Percentiles rank a stretch among this genome's conserved stretches.
Evolutionary conservation across 1,140 invertebrate genomes (phyloP).

Genomic region (Penaeus japonicus): DNA sequence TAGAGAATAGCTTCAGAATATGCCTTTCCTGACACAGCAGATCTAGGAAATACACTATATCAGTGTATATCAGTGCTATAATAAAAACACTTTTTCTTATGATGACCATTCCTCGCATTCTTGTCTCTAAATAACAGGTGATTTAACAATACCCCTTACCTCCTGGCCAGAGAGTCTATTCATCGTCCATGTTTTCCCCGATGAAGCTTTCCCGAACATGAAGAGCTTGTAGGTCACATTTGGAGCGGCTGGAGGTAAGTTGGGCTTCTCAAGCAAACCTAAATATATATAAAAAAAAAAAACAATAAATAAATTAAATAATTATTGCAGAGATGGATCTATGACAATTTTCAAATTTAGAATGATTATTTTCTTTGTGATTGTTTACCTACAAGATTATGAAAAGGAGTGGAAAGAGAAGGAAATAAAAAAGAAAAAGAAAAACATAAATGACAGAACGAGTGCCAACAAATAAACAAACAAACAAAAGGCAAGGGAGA

Average conservation of each 20-base stretch:
- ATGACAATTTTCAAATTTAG: too few relatives aligned
- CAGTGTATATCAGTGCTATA: neutral
- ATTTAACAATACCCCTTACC: conserved; percentile 4
- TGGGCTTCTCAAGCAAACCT: conserved; percentile 54
- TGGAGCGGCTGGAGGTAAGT: conserved; percentile 42
- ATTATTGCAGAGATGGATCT: too few relatives aligned
- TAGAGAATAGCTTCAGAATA: too few relatives aligned
- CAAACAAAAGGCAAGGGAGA: neutral
- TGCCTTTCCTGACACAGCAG: too few relatives aligned
- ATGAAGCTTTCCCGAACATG: conserved; percentile 44
- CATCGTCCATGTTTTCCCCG: conserved; percentile 54
- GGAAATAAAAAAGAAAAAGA: neutral
- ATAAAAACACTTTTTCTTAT: neutral
- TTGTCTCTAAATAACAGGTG: neutral
- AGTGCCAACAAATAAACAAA: neutral
- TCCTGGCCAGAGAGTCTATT: conserved; percentile 50
- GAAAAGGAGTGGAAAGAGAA: neutral
- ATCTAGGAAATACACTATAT: too few relatives aligned
- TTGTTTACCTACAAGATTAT: neutral
- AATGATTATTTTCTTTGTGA: neutral
- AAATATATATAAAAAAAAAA: too few relatives aligned
- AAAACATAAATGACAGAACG: neutral
- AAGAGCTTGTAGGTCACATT: conserved; percentile 53
- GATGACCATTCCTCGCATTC: neutral
- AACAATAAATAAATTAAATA: neutral